phyloP scores from a whole-genome alignment of 1,140 invertebrate genomes.

The Ostrea denselamellosa region DNA sequence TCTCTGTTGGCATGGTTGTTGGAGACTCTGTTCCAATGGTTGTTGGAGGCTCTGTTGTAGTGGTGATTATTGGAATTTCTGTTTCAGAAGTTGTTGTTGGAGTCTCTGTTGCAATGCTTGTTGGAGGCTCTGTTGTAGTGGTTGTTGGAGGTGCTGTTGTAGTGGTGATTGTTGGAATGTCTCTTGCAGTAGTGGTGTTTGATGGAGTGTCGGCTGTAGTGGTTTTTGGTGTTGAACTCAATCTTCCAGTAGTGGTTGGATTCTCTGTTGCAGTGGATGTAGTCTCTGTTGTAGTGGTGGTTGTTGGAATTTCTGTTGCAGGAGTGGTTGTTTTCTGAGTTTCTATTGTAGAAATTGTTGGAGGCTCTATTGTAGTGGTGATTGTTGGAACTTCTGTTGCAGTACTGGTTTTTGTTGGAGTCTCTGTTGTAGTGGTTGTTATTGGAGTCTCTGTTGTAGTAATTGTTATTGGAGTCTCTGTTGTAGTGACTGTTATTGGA shows the following conservation, averaged over 20 bases:
- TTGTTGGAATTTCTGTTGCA: not conserved
- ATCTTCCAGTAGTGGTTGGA: not conserved
- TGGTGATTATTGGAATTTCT: not conserved
- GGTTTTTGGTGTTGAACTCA: not conserved
- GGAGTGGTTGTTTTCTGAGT: not conserved
- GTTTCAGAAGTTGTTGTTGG: not conserved
- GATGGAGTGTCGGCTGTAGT: not conserved
- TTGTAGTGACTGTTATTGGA: not conserved
- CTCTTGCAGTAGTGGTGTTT: not conserved
- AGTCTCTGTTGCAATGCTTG: not conserved
- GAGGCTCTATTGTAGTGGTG: not conserved
- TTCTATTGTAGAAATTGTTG: not conserved
- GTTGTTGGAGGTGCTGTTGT: not conserved
- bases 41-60: too few species aligned
- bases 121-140: not conserved
- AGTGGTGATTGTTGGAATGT: not conserved
- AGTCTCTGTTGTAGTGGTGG: not conserved
- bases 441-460: not conserved
- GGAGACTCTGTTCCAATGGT: not conserved
- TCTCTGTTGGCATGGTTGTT: not conserved
- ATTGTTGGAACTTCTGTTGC: not conserved
- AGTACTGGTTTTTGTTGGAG: not conserved
- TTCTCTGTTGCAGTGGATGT: not conserved
- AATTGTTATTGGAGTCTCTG: not conserved
- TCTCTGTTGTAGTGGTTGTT: not conserved